phyloP scores from a whole-genome alignment of 1,140 invertebrate genomes.

The Drosophila triauraria region DNA sequence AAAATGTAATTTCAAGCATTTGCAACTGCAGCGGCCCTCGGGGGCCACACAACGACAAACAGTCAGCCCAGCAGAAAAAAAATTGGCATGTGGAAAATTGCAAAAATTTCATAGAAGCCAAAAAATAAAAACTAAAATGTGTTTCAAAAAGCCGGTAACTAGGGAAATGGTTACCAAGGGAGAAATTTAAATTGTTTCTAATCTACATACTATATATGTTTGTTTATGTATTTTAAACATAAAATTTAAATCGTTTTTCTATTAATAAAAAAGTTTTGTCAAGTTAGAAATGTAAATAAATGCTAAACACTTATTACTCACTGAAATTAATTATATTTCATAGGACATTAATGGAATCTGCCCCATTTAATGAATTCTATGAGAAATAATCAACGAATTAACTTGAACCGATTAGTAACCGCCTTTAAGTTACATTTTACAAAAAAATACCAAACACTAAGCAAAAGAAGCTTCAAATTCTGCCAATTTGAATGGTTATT shows the following conservation, averaged over 20 bases:
- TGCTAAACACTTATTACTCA: neutral
- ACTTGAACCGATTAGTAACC: too few species aligned
- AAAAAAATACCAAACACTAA: neutral
- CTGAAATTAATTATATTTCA: too few species aligned
- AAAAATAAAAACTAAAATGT: constrained; percentile 26
- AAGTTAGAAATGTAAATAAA: neutral
- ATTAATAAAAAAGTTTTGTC: neutral
- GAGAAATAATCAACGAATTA: too few species aligned
- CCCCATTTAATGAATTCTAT: too few species aligned
- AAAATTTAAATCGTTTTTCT: neutral
- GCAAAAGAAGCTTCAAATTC: neutral
- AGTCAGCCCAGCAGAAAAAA: constrained; percentile 34
- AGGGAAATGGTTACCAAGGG: constrained; percentile 8
- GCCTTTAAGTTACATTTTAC: neutral
- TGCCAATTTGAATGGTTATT: neutral
- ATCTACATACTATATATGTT: neutral
- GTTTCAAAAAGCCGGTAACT: constrained; percentile 28
- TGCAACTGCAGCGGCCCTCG: constrained; percentile 45
- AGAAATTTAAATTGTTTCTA: neutral
- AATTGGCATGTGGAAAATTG: constrained; percentile 71
- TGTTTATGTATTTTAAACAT: neutral
- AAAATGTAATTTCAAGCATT: constrained; percentile 78
- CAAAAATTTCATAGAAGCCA: constrained; percentile 15
- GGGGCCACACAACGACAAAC: constrained; percentile 10
- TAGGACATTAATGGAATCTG: too few species aligned